Conservation (phyloP, 2,888 invertebrate species). For the Ichneumoninae sp. region DNA sequence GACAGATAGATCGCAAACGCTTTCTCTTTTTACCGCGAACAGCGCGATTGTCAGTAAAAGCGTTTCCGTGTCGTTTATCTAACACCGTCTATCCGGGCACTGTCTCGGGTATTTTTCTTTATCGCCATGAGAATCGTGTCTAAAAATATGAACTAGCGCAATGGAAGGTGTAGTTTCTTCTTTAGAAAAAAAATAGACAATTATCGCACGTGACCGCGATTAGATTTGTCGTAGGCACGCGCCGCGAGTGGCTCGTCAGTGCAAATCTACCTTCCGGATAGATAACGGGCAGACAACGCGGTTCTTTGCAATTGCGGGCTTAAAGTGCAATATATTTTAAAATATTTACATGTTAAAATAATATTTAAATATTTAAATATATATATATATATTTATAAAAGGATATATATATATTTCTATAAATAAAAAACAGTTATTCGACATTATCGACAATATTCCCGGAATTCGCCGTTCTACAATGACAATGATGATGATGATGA, state of each 20-base stretch:
- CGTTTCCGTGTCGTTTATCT: constrained; percentile 47
- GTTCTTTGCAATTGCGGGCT: constrained; percentile 14
- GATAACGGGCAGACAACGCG: background rate
- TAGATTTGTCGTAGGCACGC: background rate
- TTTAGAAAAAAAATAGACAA: background rate
- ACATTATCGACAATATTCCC: constrained; percentile 42
- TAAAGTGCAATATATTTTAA: constrained; percentile 42
- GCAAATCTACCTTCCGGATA: constrained; percentile 20
- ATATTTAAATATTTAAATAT: background rate
- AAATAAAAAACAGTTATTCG: constrained; percentile 49
- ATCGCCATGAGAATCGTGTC: constrained; percentile 10
- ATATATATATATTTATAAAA: background rate
- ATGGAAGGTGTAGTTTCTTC: background rate
- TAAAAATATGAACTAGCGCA: background rate
- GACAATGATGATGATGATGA: constrained; percentile 39
- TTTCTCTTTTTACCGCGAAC: constrained; percentile 54
- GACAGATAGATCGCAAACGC: constrained; percentile 13
- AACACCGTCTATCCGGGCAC: background rate
- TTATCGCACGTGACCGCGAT: constrained; percentile 23
- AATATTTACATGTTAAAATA: background rate
- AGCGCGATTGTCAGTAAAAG: constrained; percentile 32
- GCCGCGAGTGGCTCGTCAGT: background rate
- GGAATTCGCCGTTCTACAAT: constrained; percentile 22
- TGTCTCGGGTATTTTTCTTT: constrained; percentile 18
- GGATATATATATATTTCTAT: background rate